Percentiles rank a stretch among this genome's conserved stretches.
Conservation (phyloP, 1,140 invertebrate genomes). For the Gryon sp. region DNA sequence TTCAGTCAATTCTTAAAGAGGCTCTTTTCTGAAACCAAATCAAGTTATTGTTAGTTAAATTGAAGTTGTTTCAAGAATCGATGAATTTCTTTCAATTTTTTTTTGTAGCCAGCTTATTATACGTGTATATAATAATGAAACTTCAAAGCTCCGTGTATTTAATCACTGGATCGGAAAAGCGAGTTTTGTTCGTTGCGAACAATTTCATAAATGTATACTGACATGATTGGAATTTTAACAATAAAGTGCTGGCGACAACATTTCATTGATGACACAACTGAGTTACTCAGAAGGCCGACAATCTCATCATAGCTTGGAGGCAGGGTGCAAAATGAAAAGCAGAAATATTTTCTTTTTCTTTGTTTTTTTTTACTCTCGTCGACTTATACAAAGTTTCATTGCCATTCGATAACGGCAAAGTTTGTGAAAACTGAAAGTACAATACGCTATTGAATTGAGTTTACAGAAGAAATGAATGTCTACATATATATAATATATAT, state of each 20-base stretch:
- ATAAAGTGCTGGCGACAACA: slow-evolving; percentile 34
- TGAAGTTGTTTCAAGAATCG: no score
- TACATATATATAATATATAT: slow-evolving; percentile 18
- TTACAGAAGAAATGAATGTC: slow-evolving; percentile 55
- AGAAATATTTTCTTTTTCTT: slow-evolving; percentile 41
- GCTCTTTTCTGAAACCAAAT: no score
- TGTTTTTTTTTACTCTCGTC: no score
- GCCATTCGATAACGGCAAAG: slow-evolving; percentile 51
- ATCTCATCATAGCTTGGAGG: slow-evolving; percentile 46
- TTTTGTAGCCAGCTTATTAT: not conserved
- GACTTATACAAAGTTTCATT: slow-evolving; percentile 57
- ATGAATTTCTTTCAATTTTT: no score
- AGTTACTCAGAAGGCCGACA: slow-evolving; percentile 30
- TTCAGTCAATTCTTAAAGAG: no score
- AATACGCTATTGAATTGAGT: slow-evolving; percentile 56
- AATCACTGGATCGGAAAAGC: slow-evolving; percentile 24
- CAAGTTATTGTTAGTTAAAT: no score
- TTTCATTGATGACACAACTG: slow-evolving; percentile 48
- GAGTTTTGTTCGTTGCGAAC: slow-evolving; percentile 7
- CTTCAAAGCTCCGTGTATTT: slow-evolving; percentile 12
- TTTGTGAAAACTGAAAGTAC: slow-evolving; percentile 58
- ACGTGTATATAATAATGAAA: not conserved
- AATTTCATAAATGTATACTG: slow-evolving; percentile 39
- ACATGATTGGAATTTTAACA: slow-evolving; percentile 48
- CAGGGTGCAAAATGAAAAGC: slow-evolving; percentile 35